These are phyloP conservation scores for Drosophila lacteicornis DNA, from an alignment of 1,140 invertebrate species.

Conservation along the genomic window DNA sequence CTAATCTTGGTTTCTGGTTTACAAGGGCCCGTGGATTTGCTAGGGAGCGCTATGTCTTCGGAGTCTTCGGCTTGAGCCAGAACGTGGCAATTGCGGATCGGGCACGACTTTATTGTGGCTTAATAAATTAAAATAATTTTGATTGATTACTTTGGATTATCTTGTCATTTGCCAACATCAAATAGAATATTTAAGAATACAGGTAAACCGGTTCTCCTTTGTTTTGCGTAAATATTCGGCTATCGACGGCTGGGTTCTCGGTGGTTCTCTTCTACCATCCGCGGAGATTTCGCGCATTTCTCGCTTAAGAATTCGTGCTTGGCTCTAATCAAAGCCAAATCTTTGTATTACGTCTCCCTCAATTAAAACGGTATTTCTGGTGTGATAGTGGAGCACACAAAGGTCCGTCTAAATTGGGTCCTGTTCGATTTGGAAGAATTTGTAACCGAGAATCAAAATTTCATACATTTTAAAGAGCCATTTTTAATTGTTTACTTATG, in stretches of 20 bases:
- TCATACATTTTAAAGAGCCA: not conserved
- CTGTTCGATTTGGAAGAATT: not conserved
- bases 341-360: conserved; percentile 32
- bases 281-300: conserved; percentile 64
- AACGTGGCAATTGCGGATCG: conserved; percentile 79
- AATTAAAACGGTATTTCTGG: conserved; percentile 39
- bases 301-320: conserved; percentile 67
- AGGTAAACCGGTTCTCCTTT: conserved; percentile 80
- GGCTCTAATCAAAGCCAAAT: conserved; percentile 60
- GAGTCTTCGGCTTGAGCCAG: conserved; percentile 33
- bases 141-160: conserved; percentile 85
- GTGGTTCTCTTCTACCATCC: conserved; percentile 58
- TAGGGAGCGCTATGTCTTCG: conserved; percentile 22
- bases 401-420: not conserved
- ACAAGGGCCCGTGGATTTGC: conserved; percentile 18
- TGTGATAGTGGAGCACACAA: not conserved
- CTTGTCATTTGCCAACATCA: conserved; percentile 85
- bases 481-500: conserved; percentile 19
- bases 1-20: conserved; percentile 38
- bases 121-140: conserved; percentile 85
- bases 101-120: conserved; percentile 81
- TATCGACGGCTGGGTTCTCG: conserved; percentile 43
- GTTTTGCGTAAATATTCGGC: conserved; percentile 68
- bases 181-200: conserved; percentile 84
- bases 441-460: not conserved